Evolutionary conservation across 2,113 vertebrate species (phyloP).

Genomic region (Nyctereutes procyonoides): DNA sequence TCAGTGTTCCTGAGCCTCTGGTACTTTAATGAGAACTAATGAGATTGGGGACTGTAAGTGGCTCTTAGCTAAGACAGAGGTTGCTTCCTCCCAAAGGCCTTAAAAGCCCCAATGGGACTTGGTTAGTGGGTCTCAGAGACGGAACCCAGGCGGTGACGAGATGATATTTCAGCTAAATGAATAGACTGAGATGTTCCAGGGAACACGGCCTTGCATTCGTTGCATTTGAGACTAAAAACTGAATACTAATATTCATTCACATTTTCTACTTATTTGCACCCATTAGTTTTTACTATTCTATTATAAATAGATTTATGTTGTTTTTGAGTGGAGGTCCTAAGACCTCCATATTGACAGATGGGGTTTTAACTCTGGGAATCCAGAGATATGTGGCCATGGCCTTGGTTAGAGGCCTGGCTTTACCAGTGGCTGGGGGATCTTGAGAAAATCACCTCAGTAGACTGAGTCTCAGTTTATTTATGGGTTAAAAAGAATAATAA

Average conservation of each 20-base stretch:
- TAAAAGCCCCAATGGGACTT: not conserved
- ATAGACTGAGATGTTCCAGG: slow-evolving; percentile 21
- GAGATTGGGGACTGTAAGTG: not conserved
- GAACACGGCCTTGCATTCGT: slow-evolving; percentile 1
- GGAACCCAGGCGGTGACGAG: not conserved
- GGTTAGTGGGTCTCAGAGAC: slow-evolving; percentile 1
- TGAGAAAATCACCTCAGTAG: not conserved
- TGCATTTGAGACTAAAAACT: slow-evolving; percentile 4
- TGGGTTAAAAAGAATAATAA: slow-evolving; percentile 7
- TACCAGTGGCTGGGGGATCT: not conserved
- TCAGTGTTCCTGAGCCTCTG: not conserved
- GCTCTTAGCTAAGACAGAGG: not conserved
- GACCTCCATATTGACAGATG: not conserved
- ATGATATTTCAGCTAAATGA: slow-evolving; percentile 54
- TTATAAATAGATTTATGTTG: not conserved
- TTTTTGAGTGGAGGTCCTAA: not conserved
- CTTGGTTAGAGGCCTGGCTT: not conserved
- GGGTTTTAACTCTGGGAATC: not conserved
- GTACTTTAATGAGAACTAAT: not conserved
- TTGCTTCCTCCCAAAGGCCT: slow-evolving; percentile 17
- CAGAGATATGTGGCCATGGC: not conserved
- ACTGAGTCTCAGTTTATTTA: not conserved
- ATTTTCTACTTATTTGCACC: slow-evolving; percentile 8
- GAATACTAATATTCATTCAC: not conserved
- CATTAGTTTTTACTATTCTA: not conserved